phyloP scores from a whole-genome alignment of 2,888 invertebrate species.

The Aleiodes leptofemur region DNA sequence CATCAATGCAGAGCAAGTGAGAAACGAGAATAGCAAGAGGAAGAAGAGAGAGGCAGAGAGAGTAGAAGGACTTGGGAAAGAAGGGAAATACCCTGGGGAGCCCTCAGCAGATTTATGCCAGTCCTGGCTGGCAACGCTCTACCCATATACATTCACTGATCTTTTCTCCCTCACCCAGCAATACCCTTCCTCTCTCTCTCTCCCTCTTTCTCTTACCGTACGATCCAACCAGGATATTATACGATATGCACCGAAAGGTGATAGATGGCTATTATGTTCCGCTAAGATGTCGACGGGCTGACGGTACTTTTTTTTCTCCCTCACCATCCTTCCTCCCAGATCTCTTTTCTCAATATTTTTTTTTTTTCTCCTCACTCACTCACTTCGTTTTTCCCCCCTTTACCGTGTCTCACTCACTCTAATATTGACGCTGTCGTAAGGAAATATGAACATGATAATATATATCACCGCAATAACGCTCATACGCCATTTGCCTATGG shows the following conservation, averaged over 20 bases:
- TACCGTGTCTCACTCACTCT: neutral
- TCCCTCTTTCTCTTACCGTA: slow-evolving; percentile 55
- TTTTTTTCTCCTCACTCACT: neutral
- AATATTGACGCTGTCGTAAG: slow-evolving; percentile 29
- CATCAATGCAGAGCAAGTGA: slow-evolving; percentile 41
- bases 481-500: slow-evolving; percentile 1
- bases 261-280: slow-evolving; percentile 71
- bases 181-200: slow-evolving; percentile 48
- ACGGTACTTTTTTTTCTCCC: slow-evolving; percentile 40
- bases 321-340: slow-evolving; percentile 22
- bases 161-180: slow-evolving; percentile 42
- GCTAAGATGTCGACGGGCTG: slow-evolving; percentile 63
- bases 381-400: too few relatives aligned
- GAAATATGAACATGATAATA: slow-evolving; percentile 30
- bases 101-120: slow-evolving; percentile 73
- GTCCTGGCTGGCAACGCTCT: slow-evolving; percentile 65
- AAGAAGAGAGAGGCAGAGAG: slow-evolving; percentile 40
- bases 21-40: slow-evolving; percentile 34
- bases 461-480: slow-evolving; percentile 26
- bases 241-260: slow-evolving; percentile 69
- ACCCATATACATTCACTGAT: slow-evolving; percentile 55
- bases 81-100: slow-evolving; percentile 72
- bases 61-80: slow-evolving; percentile 55
- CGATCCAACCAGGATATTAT: slow-evolving; percentile 69
- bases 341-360: slow-evolving; percentile 30